Evolutionary conservation across 37 sponge, comb jelly and placozoan genomes (phyloP).

Genomic region (Beroe ovata): DNA sequence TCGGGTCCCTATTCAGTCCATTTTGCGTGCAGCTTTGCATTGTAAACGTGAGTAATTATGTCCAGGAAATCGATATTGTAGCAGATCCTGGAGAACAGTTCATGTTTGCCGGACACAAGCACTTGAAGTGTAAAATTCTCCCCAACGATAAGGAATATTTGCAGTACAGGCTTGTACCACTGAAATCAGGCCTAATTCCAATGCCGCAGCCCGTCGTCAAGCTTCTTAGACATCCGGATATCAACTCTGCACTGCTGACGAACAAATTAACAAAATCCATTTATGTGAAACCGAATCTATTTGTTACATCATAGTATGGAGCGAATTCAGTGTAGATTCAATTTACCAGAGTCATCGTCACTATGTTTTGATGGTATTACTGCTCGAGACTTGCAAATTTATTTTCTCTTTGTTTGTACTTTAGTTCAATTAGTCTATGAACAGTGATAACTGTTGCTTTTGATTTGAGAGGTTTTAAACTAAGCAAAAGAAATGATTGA

Average conservation of each 20-base stretch:
- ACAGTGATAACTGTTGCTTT: too few species aligned
- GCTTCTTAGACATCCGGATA: conserved; percentile 42
- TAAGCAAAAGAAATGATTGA: too few species aligned
- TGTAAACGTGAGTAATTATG: conserved; percentile 73
- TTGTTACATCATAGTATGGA: neutral
- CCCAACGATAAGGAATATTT: conserved; percentile 40
- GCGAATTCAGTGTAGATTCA: too few species aligned
- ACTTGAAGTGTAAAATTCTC: conserved; percentile 59
- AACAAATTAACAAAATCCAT: conserved; percentile 29
- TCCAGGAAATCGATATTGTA: conserved; percentile 86
- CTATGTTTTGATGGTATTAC: too few species aligned
- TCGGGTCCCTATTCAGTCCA: conserved; percentile 10
- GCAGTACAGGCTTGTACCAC: conserved; percentile 56
- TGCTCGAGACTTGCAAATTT: too few species aligned
- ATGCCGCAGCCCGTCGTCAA: conserved; percentile 38
- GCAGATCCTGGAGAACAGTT: conserved; percentile 77
- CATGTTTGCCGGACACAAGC: conserved; percentile 81
- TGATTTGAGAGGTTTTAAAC: too few species aligned
- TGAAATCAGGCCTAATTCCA: conserved; percentile 6
- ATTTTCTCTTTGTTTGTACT: too few species aligned
- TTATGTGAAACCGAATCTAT: conserved; percentile 26
- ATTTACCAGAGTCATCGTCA: too few species aligned
- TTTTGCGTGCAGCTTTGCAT: conserved; percentile 50
- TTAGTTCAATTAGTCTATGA: too few species aligned
- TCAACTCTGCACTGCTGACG: neutral